Evolutionary conservation across 1,140 invertebrate genomes (phyloP).

Genomic region (Semibalanus balanoides): DNA sequence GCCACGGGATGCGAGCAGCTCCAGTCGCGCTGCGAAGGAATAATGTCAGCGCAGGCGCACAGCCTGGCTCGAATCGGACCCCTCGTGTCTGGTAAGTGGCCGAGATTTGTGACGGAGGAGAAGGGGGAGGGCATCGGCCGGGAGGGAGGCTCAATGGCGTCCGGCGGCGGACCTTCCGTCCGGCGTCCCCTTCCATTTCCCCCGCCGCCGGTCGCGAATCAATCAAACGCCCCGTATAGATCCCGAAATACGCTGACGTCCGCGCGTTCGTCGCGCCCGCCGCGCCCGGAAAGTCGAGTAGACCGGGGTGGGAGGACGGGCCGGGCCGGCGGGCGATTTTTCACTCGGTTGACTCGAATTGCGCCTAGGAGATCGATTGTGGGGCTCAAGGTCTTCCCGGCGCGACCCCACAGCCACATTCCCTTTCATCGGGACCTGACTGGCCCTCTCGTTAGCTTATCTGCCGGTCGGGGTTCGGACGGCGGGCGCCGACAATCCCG

Average conservation of each 20-base stretch:
- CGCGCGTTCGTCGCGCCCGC: no score
- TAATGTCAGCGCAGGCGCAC: not conserved
- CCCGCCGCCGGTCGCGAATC: not conserved
- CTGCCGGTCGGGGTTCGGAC: not conserved
- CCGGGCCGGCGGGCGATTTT: not conserved
- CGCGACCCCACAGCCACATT: not conserved
- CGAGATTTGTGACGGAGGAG: not conserved
- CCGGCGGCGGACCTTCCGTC: not conserved
- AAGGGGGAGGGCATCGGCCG: no score
- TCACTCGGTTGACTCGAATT: not conserved
- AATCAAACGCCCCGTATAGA: not conserved
- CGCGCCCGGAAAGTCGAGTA: no score
- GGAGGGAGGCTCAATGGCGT: no score
- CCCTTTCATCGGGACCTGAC: not conserved
- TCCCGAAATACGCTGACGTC: not conserved
- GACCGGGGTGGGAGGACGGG: not conserved
- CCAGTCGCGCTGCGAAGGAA: not conserved
- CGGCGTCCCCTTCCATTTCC: constrained; percentile 1
- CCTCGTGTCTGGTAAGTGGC: not conserved
- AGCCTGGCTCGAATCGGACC: not conserved
- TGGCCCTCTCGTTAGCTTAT: not conserved
- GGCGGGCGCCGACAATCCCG: not conserved
- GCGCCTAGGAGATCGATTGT: not conserved
- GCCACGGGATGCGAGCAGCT: not conserved
- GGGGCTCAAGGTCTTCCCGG: not conserved